Percentiles rank a stretch among this genome's conserved stretches.
phyloP scores from a whole-genome alignment of 2,888 invertebrate species.

The Protodeltote pygarga region DNA sequence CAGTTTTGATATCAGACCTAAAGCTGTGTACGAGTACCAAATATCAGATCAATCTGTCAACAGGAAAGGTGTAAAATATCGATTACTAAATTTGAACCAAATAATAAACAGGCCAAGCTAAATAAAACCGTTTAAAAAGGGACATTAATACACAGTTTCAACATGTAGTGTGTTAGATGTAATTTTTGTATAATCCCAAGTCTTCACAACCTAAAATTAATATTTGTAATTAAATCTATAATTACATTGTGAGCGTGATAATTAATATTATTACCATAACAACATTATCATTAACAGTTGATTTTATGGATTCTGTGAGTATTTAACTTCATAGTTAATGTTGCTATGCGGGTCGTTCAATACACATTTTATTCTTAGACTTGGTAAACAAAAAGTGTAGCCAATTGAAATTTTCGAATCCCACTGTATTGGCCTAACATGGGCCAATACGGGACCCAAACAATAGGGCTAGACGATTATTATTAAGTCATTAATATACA shows the following conservation, averaged over 20 bases:
- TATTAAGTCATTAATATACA: constrained; percentile 75
- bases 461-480: constrained; percentile 66
- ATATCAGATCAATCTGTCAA: too few relatives aligned
- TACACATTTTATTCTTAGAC: constrained; percentile 43
- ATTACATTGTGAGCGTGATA: too few relatives aligned
- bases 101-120: too few relatives aligned
- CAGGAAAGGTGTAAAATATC: too few relatives aligned
- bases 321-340: constrained; percentile 36
- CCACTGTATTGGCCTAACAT: constrained; percentile 12
- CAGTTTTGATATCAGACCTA: too few relatives aligned
- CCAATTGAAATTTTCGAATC: constrained; percentile 43
- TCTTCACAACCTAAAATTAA: constrained; percentile 7
- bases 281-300: constrained; percentile 18
- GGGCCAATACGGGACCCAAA: constrained; percentile 58
- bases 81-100: too few relatives aligned
- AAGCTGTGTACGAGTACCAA: too few relatives aligned
- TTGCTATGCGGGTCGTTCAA: constrained; percentile 44
- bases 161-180: too few relatives aligned
- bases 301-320: constrained; percentile 29
- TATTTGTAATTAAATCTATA: constrained; percentile 13
- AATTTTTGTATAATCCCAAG: too few relatives aligned
- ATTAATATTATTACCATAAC: constrained; percentile 19
- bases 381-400: constrained; percentile 48
- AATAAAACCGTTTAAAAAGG: too few relatives aligned
- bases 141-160: too few relatives aligned